A percentile compares a stretch with the other conserved stretches of the same genome.
phyloP scores from a whole-genome alignment of 2,888 invertebrate species.

The Bombyx huttoni region DNA sequence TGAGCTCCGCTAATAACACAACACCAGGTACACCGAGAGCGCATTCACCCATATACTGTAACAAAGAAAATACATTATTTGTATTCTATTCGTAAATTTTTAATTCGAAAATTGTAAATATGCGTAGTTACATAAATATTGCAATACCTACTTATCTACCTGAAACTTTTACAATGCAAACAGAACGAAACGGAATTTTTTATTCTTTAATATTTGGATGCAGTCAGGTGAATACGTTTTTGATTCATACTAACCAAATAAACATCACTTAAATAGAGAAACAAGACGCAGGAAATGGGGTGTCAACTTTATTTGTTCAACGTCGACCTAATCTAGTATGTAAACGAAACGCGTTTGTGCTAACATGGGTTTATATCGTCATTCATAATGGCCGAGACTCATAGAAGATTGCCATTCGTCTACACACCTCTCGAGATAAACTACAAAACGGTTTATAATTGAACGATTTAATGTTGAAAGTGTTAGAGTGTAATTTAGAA shows the following conservation, averaged over 20 bases:
- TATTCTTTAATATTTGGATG: neutral
- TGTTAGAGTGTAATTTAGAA: conserved; percentile 3
- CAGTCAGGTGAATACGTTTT: neutral
- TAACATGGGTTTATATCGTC: conserved; percentile 37
- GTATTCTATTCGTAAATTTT: too few species aligned
- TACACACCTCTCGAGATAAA: conserved; percentile 39
- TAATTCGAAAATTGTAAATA: too few species aligned
- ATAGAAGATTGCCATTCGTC: conserved; percentile 31
- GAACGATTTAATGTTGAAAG: neutral
- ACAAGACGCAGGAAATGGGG: conserved; percentile 44
- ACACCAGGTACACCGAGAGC: too few species aligned
- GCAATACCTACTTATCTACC: too few species aligned
- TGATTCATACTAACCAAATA: conserved; percentile 1
- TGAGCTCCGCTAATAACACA: too few species aligned
- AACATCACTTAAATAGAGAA: conserved; percentile 13
- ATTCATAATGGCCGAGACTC: conserved; percentile 36
- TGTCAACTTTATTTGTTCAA: conserved; percentile 53
- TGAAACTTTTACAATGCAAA: too few species aligned
- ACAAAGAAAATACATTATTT: too few species aligned
- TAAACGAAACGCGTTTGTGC: conserved; percentile 39
- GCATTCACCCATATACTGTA: too few species aligned
- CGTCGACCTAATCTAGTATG: conserved; percentile 48
- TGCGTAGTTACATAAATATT: too few species aligned
- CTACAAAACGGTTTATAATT: conserved; percentile 17
- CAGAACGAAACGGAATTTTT: too few species aligned